These are phyloP conservation scores for Octopus bimaculoides DNA, from an alignment of 1,140 invertebrate genomes.

Conservation along the genomic window DNA sequence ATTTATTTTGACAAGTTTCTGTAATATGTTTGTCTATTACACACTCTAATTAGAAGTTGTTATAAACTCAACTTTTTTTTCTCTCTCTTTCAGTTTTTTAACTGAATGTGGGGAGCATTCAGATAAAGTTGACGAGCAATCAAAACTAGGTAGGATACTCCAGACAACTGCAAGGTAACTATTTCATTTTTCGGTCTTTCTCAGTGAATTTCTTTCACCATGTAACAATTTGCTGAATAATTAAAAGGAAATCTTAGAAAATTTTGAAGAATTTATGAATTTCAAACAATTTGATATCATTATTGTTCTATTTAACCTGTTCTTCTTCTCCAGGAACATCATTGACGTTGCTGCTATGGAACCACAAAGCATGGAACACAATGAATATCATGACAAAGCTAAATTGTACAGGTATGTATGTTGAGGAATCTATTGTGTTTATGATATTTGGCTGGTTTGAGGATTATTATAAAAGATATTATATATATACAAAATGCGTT, in stretches of 20 bases:
- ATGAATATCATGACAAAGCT: conserved; percentile 75
- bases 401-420: conserved; percentile 64
- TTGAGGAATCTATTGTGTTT: background rate
- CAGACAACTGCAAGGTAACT: conserved; percentile 80
- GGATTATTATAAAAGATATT: no score
- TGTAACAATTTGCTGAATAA: background rate
- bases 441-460: no score
- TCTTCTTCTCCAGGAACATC: conserved; percentile 67
- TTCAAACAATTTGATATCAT: background rate
- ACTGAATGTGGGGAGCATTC: conserved; percentile 17
- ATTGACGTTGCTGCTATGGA: conserved; percentile 80
- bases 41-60: no score
- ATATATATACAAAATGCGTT: no score
- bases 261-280: background rate
- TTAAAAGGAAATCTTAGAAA: background rate
- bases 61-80: background rate
- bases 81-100: conserved; percentile 3
- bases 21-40: no score
- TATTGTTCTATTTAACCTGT: background rate
- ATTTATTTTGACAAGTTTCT: no score
- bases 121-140: conserved; percentile 83
- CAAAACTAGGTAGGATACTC: conserved; percentile 79
- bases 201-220: background rate
- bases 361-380: conserved; percentile 74
- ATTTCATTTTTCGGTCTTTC: conserved; percentile 13